These are phyloP conservation scores for Dinomys branickii DNA, from an alignment of 2,113 vertebrate species.

Conservation along the genomic window DNA sequence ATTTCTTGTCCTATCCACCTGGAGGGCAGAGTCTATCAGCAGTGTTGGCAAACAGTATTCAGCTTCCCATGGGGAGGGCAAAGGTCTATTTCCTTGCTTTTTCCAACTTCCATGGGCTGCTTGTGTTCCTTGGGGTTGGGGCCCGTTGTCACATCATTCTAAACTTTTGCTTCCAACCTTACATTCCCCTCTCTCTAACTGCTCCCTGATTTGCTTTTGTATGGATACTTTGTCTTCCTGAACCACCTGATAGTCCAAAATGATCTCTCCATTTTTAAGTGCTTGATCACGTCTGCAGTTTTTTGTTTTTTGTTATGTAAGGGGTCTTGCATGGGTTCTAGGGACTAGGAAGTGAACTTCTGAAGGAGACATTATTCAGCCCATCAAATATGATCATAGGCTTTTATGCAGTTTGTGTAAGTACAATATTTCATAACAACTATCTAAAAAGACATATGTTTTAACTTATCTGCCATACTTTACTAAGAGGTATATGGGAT, in stretches of 20 bases:
- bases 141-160: neutral
- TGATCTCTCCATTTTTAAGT: neutral
- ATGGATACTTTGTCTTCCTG: neutral
- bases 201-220: neutral
- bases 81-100: neutral
- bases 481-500: neutral
- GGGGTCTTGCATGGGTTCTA: rapidly evolving
- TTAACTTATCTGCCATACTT: neutral
- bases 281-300: neutral
- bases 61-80: neutral
- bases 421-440: neutral
- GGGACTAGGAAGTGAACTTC: neutral
- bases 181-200: neutral
- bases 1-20: neutral
- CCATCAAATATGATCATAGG: neutral
- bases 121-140: neutral
- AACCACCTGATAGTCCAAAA: neutral
- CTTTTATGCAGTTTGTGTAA: neutral
- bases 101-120: neutral
- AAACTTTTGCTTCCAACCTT: neutral
- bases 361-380: neutral
- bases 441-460: neutral
- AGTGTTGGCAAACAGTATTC: neutral
- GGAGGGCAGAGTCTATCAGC: neutral
- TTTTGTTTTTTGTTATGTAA: neutral